Evolutionary conservation across 2,888 invertebrate genomes (phyloP).

Genomic region (Malthinus flaveolus): DNA sequence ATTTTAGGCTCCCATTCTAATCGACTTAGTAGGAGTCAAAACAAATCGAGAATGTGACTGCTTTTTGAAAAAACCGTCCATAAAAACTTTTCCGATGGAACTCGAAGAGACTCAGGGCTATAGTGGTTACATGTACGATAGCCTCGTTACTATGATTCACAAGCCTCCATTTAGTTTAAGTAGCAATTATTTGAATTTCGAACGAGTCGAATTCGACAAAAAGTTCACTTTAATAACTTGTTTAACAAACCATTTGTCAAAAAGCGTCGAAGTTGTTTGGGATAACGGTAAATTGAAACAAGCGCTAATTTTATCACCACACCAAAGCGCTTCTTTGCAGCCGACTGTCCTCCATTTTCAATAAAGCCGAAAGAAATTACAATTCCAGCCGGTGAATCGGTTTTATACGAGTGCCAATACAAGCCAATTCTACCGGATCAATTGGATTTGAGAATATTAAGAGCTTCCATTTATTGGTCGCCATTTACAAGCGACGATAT

Average conservation of each 20-base stretch:
- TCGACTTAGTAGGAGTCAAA: conserved; percentile 43
- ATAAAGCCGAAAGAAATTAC: conserved; percentile 42
- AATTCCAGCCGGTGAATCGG: conserved; percentile 42
- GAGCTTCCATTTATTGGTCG: conserved; percentile 45
- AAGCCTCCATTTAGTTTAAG: conserved; percentile 45
- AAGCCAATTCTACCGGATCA: conserved; percentile 40
- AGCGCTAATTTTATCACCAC: neutral
- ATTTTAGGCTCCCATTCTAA: conserved; percentile 45
- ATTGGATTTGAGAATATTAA: conserved; percentile 44
- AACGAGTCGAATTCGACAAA: conserved; percentile 30
- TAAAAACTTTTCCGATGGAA: conserved; percentile 30
- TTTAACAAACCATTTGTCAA: conserved; percentile 38
- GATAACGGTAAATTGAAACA: conserved; percentile 32
- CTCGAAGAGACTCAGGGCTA: conserved; percentile 37
- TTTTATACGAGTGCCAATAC: conserved; percentile 49
- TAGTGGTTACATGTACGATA: conserved; percentile 45
- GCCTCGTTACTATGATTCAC: conserved; percentile 22
- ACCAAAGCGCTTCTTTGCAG: conserved; percentile 19
- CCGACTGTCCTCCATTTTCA: conserved; percentile 35
- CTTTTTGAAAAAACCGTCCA: neutral
- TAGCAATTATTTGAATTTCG: conserved; percentile 48
- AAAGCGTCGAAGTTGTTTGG: conserved; percentile 39
- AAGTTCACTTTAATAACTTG: conserved; percentile 28
- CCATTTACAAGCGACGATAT: conserved; percentile 13
- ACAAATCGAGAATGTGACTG: neutral